Conservation (phyloP, 2,113 vertebrate genomes). For the Ptilonorhynchus violaceus region DNA sequence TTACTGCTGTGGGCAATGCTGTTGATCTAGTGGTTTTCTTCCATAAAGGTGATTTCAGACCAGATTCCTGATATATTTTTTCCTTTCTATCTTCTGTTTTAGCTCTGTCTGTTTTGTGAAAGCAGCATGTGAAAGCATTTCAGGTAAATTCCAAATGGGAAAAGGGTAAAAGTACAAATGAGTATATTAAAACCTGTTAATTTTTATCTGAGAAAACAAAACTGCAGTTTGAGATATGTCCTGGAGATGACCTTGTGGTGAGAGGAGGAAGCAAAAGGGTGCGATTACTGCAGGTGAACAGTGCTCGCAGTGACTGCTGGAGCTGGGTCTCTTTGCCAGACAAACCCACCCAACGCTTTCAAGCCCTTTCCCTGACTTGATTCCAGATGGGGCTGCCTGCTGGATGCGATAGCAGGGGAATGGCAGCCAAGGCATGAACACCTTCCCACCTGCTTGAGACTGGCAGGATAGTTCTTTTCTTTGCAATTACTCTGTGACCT, state of each 20-base stretch:
- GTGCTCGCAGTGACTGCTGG: not conserved
- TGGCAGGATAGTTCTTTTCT: not conserved
- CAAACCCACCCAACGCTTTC: not conserved
- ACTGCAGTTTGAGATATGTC: accelerated
- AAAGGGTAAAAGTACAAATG: not conserved
- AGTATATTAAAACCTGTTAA: not conserved
- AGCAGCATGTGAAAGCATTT: not conserved
- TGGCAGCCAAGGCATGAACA: not conserved
- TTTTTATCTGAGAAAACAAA: not conserved
- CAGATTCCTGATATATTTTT: not conserved
- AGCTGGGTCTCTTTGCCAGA: not conserved
- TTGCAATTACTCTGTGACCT: not conserved
- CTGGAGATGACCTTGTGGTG: not conserved
- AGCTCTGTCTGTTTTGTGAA: not conserved
- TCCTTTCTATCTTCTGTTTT: not conserved
- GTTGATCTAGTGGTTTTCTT: not conserved
- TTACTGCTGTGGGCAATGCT: not conserved
- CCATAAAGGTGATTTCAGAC: not conserved
- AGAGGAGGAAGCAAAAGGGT: not conserved
- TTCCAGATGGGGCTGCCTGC: not conserved
- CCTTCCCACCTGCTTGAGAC: not conserved
- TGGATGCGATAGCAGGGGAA: not conserved
- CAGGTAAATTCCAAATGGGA: not conserved
- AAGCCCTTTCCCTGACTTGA: not conserved
- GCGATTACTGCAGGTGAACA: not conserved